Evolutionary conservation across 2,888 invertebrate species (phyloP).

Genomic region (Amiota communis): DNA sequence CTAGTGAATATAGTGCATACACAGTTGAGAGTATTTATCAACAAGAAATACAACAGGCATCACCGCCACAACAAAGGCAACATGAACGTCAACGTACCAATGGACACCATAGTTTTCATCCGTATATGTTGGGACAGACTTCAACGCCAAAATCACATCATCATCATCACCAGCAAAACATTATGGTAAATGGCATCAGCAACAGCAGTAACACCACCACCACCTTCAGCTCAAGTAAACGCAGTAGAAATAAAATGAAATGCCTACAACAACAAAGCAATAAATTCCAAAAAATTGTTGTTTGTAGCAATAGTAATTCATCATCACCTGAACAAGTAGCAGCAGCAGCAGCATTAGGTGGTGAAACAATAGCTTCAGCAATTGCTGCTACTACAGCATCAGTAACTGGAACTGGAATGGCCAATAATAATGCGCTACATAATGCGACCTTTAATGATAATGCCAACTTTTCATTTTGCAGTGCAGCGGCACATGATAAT

Average conservation of each 20-base stretch:
- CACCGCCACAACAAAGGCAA: slow-evolving; percentile 37
- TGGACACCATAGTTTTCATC: slow-evolving; percentile 67
- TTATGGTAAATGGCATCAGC: slow-evolving; percentile 24
- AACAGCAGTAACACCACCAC: slow-evolving; percentile 28
- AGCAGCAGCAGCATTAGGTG: background rate
- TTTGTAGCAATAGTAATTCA: slow-evolving; percentile 68
- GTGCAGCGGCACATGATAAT: slow-evolving; percentile 67
- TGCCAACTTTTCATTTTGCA: slow-evolving; percentile 70
- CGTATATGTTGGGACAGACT: slow-evolving; percentile 67
- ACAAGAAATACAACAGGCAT: slow-evolving; percentile 44
- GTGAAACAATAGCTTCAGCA: slow-evolving; percentile 32
- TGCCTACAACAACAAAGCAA: slow-evolving; percentile 34
- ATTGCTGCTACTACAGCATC: slow-evolving; percentile 43
- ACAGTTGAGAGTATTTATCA: slow-evolving; percentile 67
- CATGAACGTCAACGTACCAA: slow-evolving; percentile 52
- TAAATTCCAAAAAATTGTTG: slow-evolving; percentile 53
- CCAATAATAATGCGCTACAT: slow-evolving; percentile 44
- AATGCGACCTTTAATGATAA: slow-evolving; percentile 68
- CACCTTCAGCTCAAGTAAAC: slow-evolving; percentile 47
- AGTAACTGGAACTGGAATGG: slow-evolving; percentile 40
- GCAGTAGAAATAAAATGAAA: slow-evolving; percentile 63
- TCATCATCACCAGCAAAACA: slow-evolving; percentile 17
- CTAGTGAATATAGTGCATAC: slow-evolving; percentile 67
- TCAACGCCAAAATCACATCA: slow-evolving; percentile 67
- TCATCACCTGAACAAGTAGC: slow-evolving; percentile 55